Evolutionary conservation across 2,888 invertebrate species (phyloP).

Genomic region (Drosophila niveifrons): DNA sequence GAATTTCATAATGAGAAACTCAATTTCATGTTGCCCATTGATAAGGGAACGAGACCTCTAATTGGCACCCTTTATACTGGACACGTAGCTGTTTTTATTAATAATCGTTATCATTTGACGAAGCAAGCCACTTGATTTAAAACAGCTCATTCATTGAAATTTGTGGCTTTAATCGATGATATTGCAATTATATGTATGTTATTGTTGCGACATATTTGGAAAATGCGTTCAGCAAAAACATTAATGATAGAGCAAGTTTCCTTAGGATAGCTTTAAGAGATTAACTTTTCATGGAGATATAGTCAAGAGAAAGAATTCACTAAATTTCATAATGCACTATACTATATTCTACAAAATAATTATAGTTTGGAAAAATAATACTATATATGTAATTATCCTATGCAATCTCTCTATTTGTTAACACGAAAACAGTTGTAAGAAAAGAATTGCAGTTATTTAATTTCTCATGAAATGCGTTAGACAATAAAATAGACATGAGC

Average conservation of each 20-base stretch:
- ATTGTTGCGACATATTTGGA: not conserved
- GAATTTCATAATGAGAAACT: constrained; percentile 40
- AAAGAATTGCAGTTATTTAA: not conserved
- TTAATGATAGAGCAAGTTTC: no score
- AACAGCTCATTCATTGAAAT: not conserved
- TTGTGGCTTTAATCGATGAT: not conserved
- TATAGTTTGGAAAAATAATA: not conserved
- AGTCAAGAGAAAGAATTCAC: no score
- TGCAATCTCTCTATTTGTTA: not conserved
- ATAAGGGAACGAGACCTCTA: constrained; percentile 10
- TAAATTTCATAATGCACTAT: no score
- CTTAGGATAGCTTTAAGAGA: no score
- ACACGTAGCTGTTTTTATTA: not conserved
- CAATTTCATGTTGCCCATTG: constrained; percentile 3
- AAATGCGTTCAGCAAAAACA: not conserved
- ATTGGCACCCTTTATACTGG: no score
- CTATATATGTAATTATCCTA: not conserved
- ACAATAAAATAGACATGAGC: not conserved
- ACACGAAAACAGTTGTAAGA: not conserved
- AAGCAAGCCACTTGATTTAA: constrained; percentile 1
- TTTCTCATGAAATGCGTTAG: not conserved
- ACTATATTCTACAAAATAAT: not conserved
- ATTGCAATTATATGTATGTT: not conserved
- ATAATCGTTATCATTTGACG: not conserved
- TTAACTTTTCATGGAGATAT: no score